Conservation (phyloP, 1,140 invertebrate species). For the Brachionus koreanus region DNA sequence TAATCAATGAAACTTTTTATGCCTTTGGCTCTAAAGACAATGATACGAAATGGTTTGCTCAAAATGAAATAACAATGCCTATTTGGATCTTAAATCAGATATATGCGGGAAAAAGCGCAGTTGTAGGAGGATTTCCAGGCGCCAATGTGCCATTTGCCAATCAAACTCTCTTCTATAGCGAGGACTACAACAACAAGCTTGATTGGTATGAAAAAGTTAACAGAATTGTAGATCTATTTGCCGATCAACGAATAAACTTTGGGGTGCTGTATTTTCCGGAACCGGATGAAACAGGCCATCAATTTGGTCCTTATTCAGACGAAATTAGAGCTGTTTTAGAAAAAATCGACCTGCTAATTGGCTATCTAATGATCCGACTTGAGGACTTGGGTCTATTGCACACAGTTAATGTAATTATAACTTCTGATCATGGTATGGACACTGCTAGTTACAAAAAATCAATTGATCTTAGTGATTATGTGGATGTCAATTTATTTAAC, state of each 20-base stretch:
- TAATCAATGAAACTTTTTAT: slow-evolving; percentile 56
- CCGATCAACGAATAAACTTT: slow-evolving; percentile 62
- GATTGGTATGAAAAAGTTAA: slow-evolving; percentile 64
- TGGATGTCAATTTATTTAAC: slow-evolving; percentile 60
- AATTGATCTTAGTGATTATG: slow-evolving; percentile 64
- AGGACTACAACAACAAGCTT: slow-evolving; percentile 55
- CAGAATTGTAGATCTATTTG: slow-evolving; percentile 66
- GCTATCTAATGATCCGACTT: background rate
- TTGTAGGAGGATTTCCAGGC: slow-evolving; percentile 39
- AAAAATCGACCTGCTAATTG: slow-evolving; percentile 43
- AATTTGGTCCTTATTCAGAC: slow-evolving; percentile 52
- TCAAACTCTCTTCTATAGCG: slow-evolving; percentile 26
- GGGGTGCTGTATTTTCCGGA: slow-evolving; percentile 71
- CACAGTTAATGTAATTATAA: slow-evolving; percentile 66
- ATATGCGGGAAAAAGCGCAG: slow-evolving; percentile 46
- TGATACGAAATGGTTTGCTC: slow-evolving; percentile 49
- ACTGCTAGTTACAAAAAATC: slow-evolving; percentile 59
- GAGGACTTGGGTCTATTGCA: slow-evolving; percentile 58
- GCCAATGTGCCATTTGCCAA: slow-evolving; percentile 45
- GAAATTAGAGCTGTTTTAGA: slow-evolving; percentile 50
- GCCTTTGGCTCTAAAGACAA: slow-evolving; percentile 50
- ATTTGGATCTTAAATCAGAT: slow-evolving; percentile 55
- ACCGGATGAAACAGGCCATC: slow-evolving; percentile 64
- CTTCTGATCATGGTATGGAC: slow-evolving; percentile 73
- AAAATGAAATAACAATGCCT: slow-evolving; percentile 50